Percentiles rank a stretch among this genome's conserved stretches.
Evolutionary conservation across 2,888 invertebrate species (phyloP).

Genomic region (Heliconius charithonia): DNA sequence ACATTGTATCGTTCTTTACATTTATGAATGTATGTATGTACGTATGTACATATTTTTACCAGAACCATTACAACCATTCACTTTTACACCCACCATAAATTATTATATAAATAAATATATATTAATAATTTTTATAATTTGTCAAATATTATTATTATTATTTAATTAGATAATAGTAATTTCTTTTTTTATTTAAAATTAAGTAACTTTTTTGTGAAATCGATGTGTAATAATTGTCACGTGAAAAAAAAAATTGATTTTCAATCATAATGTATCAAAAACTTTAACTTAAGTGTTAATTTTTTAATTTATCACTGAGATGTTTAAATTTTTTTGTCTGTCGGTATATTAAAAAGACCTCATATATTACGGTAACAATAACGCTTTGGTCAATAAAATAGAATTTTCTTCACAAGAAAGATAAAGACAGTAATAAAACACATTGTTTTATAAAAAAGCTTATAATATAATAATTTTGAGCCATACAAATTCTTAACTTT

Average conservation of each 20-base stretch:
- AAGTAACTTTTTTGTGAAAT: neutral
- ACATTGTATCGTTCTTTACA: neutral
- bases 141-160: slow-evolving; percentile 4
- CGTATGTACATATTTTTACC: neutral
- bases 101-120: neutral
- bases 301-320: slow-evolving; percentile 17
- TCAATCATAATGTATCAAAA: neutral
- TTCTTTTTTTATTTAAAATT: neutral
- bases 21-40: neutral
- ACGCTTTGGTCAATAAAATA: too few relatives aligned
- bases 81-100: neutral
- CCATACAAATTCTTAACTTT: neutral
- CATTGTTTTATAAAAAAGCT: too few relatives aligned
- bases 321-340: slow-evolving; percentile 11
- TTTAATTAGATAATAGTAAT: neutral
- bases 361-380: neutral
- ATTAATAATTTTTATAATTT: neutral
- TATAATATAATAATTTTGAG: neutral
- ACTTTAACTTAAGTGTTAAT: slow-evolving; percentile 12
- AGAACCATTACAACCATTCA: neutral
- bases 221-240: slow-evolving; percentile 1
- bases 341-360: slow-evolving; percentile 4
- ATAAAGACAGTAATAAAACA: too few relatives aligned
- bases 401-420: too few relatives aligned
- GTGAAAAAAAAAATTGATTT: neutral